phyloP scores from a whole-genome alignment of 2,797 vertebrate species.

The Phataginus tetradactyla region DNA sequence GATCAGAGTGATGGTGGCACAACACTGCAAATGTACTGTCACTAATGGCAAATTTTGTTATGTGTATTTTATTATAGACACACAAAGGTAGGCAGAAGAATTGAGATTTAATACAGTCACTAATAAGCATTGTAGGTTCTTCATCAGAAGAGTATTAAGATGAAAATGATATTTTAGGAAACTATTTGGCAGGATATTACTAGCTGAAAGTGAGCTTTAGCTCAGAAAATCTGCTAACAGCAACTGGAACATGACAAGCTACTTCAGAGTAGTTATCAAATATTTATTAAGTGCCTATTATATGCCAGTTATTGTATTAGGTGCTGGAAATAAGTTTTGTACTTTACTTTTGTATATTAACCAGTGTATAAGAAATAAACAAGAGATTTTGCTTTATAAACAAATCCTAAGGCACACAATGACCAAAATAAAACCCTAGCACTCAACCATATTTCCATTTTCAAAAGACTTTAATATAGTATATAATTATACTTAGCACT shows the following conservation, averaged over 20 bases:
- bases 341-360: background rate
- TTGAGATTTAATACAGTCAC: slow-evolving; percentile 21
- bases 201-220: background rate
- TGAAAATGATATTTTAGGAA: slow-evolving; percentile 44
- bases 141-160: background rate
- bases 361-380: background rate
- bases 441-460: slow-evolving; percentile 32
- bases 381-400: background rate
- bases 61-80: background rate
- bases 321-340: background rate
- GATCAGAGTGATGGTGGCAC: background rate
- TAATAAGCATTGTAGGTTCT: background rate
- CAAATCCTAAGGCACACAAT: background rate
- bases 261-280: background rate
- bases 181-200: background rate
- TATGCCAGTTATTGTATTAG: background rate
- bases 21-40: background rate
- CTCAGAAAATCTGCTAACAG: background rate
- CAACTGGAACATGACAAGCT: slow-evolving; percentile 25
- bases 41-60: background rate
- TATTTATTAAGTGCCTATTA: slow-evolving; percentile 9
- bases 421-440: background rate
- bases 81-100: background rate
- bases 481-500: background rate
- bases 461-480: background rate